Percentiles rank a stretch among this genome's conserved stretches.
These are phyloP conservation scores for Chlorospingus flavigularis DNA, from an alignment of 2,797 vertebrate genomes.

Conservation along the genomic window DNA sequence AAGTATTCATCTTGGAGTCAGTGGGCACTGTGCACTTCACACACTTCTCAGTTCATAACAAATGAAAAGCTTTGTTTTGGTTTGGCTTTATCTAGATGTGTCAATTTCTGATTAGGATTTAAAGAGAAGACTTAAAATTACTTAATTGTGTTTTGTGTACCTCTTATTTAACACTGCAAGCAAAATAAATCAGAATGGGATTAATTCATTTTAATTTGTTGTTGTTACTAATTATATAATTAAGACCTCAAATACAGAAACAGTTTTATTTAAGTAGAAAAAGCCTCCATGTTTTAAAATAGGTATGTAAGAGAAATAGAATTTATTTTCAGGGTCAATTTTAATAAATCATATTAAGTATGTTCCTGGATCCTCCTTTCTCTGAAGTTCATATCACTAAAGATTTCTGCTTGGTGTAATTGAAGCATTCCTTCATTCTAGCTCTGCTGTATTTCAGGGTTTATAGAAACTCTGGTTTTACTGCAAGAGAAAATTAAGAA, in stretches of 20 bases:
- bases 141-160: background rate
- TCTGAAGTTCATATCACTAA: background rate
- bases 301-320: background rate
- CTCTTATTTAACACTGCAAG: background rate
- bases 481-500: background rate
- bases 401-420: background rate
- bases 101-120: background rate
- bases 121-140: constrained; percentile 1
- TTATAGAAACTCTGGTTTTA: background rate
- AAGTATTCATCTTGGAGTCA: background rate
- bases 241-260: background rate
- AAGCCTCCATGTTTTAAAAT: background rate
- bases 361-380: background rate
- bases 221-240: background rate
- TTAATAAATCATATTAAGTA: background rate
- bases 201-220: background rate
- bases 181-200: constrained; percentile 8
- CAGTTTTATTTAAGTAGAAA: background rate
- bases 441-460: background rate
- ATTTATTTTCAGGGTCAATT: background rate
- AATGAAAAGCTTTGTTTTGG: background rate
- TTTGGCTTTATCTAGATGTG: background rate
- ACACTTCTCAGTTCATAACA: background rate
- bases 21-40: background rate
- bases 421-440: background rate